Conservation (phyloP, 2,797 vertebrate genomes). For the Mormyrops attenuatus region DNA sequence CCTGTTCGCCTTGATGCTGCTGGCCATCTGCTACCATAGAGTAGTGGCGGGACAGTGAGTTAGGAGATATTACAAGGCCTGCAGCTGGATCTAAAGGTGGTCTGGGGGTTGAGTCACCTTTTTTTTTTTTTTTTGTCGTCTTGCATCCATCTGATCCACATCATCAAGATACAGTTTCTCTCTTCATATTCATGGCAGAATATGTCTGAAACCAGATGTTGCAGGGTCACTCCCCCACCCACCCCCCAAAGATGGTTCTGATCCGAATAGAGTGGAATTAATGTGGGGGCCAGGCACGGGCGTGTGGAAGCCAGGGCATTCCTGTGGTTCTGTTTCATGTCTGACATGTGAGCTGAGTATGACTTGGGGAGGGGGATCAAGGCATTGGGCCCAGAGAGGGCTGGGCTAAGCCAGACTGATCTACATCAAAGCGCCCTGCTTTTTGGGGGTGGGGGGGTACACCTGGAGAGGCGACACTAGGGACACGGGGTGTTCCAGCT, state of each 20-base stretch:
- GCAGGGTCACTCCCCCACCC: not conserved
- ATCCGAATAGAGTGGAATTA: constrained; percentile 48
- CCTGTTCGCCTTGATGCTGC: not conserved
- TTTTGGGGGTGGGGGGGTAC: not conserved
- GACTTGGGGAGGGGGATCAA: constrained; percentile 24
- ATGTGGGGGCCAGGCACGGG: constrained; percentile 44
- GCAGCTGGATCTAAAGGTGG: not conserved
- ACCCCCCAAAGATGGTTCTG: constrained; percentile 31
- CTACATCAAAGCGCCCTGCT: constrained; percentile 46
- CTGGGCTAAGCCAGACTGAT: constrained; percentile 28
- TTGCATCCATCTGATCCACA: not conserved
- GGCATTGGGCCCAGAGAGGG: constrained; percentile 20
- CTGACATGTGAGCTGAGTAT: constrained; percentile 48
- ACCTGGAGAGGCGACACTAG: constrained; percentile 13
- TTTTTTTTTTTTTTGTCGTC: constrained; percentile 13
- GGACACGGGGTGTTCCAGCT: constrained; percentile 50
- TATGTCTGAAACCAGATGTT: constrained; percentile 17
- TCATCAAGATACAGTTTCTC: not conserved
- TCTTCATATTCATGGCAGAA: not conserved
- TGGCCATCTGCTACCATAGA: not conserved
- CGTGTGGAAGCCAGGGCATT: constrained; percentile 63
- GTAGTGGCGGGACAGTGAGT: not conserved
- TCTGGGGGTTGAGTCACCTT: not conserved
- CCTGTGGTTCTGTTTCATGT: constrained; percentile 67
- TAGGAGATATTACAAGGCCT: not conserved